Evolutionary conservation across 2,888 invertebrate species (phyloP), one percentile per base, ranked within the genome.

Genomic region (Coecobrya sp.): DNA sequence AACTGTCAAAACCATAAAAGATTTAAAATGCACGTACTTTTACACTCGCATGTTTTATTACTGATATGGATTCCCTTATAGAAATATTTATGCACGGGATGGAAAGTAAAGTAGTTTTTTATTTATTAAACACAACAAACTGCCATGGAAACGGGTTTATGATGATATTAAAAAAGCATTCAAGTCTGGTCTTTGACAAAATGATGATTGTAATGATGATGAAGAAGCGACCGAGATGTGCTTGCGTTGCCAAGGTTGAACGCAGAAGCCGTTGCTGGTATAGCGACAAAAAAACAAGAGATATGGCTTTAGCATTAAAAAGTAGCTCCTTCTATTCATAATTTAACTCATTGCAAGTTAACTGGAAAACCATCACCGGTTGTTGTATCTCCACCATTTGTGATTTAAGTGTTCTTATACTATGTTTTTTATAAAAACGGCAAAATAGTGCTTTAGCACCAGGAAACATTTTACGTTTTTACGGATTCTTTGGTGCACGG

Each of bases 81-180:
- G 3, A 42, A 73, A 25, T 42, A 7, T 73, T 65, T 4, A 65
- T 16, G 65, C 27, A 27, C 65, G 65, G 25, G 65, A 27, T 27
- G 25, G 1, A 22, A 25, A 25, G 22, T 65, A 27, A 27, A 65
- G 11, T 65, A 25, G 19, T 65, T 65, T 27, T 65, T 65, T 22
- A 25, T 65, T 65, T 65, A 65, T 27, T 22, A 13, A 76, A 45
- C 11, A 0, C n/a, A 27, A 30, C 55, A 81, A 27, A 30, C 16
- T 55, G 0, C 30, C 81, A 73, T 45, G 27, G 81, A 81, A 36
- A 81, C 27, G 30, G 55, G 27, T 89, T 89, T 89, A 90, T 70
- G 89, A 70, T 25, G 84, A 84, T 90, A 90, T 90, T 89, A 90
- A 84, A 88, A 79, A 85, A 52, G 82, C 36, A 45, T 84, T 45